A percentile compares a stretch with the other conserved stretches of the same genome.
These are phyloP conservation scores for Drosophila recens DNA, from an alignment of 2,888 invertebrate genomes.

Conservation along the genomic window DNA sequence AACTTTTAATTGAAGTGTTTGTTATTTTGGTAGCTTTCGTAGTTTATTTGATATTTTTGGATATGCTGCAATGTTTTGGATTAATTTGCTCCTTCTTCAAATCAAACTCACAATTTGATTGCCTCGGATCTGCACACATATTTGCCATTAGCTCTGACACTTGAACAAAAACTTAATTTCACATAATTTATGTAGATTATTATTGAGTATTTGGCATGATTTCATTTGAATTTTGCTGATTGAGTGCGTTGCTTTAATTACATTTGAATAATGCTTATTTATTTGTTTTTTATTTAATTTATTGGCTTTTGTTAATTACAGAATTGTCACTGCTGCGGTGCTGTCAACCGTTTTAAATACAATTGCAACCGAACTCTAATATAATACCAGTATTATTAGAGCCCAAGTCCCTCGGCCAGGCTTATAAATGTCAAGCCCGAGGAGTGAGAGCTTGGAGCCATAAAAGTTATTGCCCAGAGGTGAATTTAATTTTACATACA, in stretches of 20 bases:
- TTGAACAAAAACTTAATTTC: neutral
- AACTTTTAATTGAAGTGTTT: conserved; percentile 30
- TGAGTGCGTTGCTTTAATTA: neutral
- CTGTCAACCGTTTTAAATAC: conserved; percentile 14
- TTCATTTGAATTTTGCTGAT: conserved; percentile 4
- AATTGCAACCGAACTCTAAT: conserved; percentile 34
- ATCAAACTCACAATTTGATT: conserved; percentile 7
- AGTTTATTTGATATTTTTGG: conserved; percentile 31
- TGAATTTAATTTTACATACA: conserved; percentile 74
- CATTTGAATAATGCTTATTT: neutral
- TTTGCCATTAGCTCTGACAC: conserved; percentile 1
- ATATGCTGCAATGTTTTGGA: conserved; percentile 31
- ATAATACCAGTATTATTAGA: conserved; percentile 18
- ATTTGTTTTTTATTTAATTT: neutral
- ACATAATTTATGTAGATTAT: neutral
- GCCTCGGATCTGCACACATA: conserved; percentile 24
- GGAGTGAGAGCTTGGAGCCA: conserved; percentile 27
- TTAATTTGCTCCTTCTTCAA: conserved; percentile 14
- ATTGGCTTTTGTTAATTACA: conserved; percentile 6
- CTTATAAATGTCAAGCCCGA: conserved; percentile 47
- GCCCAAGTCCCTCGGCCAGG: conserved; percentile 7
- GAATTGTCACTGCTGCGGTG: conserved; percentile 15
- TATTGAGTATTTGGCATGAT: neutral
- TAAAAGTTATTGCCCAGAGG: conserved; percentile 62
- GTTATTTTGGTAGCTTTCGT: conserved; percentile 18